Base-by-base conservation (phyloP, 2,888 invertebrate genomes). In the Rhagophthalmus giganteus region DNA sequence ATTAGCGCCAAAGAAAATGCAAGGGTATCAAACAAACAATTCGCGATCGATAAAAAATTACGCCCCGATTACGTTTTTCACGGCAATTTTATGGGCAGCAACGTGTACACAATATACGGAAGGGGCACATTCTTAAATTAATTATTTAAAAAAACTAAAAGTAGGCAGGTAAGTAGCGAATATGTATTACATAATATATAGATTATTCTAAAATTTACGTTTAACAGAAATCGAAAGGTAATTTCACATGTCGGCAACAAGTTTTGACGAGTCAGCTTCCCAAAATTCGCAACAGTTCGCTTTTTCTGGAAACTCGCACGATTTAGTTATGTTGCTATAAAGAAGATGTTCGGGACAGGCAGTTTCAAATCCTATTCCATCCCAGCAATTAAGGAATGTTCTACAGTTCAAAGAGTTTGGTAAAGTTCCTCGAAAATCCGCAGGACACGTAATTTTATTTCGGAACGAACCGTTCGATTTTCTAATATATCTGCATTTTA, bases 231-330 rank as follows among this genome's bases (percentile, higher is more conserved):
- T n/a, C n/a, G n/a, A n/a, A n/a, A n/a, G n/a, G n/a, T n/a, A n/a
- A n/a, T n/a, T n/a, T n/a, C n/a, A 38, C 13, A 48, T 7, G 15
- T 48, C 33, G 12, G 13, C 25, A n/a, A 54, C 39, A 9, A 54
- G 2, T 10, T 34, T 25, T 1, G 20, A 10, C n/a, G 12, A 2
- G 27, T 46, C 30, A 1, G 56, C 54, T 46, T 63, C 65, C 20
- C 40, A 11, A 51, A 60, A 66, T 55, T 67, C 67, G 40, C 66
- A 66, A 44, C 67, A 67, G 8, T 50, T 34, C 2, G 60, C 58
- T 8, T 10, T 3, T 34, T 51, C 41, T 0, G 66, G 64, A 47
- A 51, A 65, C 15, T 64, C 65, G 39, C 67, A 67, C 7, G 13
- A 12, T 11, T 40, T 35, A 8, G 15, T 38, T 1, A 8, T 10